These are phyloP conservation scores for Dicycla oo DNA, from an alignment of 2,888 invertebrate genomes.

Conservation along the genomic window DNA sequence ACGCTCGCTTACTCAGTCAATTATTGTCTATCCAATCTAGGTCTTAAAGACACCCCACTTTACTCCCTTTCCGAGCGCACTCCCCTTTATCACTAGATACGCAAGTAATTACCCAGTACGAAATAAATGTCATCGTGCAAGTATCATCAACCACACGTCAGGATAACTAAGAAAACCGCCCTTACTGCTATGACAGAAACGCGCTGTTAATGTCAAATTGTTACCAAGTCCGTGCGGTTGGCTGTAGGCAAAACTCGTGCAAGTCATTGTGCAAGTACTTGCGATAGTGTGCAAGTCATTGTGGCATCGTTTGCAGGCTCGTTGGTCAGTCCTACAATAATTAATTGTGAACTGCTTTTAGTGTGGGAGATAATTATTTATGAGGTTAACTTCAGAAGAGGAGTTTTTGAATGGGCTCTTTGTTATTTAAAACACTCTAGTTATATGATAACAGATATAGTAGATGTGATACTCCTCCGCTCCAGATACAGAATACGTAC, in stretches of 20 bases:
- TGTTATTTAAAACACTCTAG: background rate
- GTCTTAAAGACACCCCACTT: background rate
- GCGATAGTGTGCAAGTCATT: conserved; percentile 50
- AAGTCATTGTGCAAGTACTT: conserved; percentile 43
- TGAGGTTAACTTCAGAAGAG: conserved; percentile 1
- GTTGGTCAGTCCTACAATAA: conserved; percentile 50
- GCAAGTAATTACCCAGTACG: conserved; percentile 44
- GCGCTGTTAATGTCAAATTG: background rate
- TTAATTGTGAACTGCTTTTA: conserved; percentile 45
- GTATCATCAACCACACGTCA: conserved; percentile 14
- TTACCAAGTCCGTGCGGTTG: background rate
- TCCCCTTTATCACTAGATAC: conserved; percentile 18
- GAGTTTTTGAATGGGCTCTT: conserved; percentile 4
- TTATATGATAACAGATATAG: background rate
- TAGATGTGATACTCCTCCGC: background rate
- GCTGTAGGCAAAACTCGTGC: background rate
- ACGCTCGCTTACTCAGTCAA: too few relatives aligned
- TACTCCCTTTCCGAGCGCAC: background rate
- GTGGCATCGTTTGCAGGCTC: conserved; percentile 62
- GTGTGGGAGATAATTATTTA: conserved; percentile 47
- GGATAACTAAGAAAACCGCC: background rate
- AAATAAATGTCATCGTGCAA: conserved; percentile 17
- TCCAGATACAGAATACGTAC: background rate
- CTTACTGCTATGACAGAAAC: background rate
- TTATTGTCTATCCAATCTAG: background rate